These are phyloP conservation scores for Myathropa florea DNA, from an alignment of 2,888 invertebrate species.

Conservation along the genomic window DNA sequence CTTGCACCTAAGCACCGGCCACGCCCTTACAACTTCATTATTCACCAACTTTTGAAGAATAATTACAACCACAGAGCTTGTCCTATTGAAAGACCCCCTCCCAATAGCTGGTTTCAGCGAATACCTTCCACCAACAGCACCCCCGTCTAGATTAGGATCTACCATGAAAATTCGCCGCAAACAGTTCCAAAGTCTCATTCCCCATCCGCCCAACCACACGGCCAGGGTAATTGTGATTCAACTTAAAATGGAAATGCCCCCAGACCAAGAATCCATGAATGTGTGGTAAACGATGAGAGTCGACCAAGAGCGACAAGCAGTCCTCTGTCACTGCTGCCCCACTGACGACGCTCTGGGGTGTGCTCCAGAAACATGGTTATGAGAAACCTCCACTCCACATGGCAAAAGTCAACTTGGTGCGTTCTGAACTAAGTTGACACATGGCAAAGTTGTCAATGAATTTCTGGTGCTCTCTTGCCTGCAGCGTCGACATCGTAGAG, in stretches of 20 bases:
- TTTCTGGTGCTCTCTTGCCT: background rate
- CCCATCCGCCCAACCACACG: background rate
- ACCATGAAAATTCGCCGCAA: background rate
- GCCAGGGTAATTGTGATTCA: background rate
- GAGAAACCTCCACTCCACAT: background rate
- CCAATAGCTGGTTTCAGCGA: background rate
- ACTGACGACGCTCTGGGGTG: background rate
- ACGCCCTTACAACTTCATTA: background rate
- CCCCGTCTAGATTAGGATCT: background rate
- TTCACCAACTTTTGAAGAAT: background rate
- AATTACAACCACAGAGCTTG: background rate
- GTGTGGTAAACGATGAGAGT: background rate
- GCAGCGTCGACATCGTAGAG: background rate
- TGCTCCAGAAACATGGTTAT: background rate
- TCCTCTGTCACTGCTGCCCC: too few species aligned
- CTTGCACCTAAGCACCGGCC: background rate
- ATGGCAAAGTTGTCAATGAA: conserved; percentile 19
- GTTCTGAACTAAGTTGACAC: conserved; percentile 10
- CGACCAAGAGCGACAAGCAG: background rate
- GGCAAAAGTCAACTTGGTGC: conserved; percentile 22
- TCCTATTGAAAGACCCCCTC: background rate
- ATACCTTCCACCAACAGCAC: background rate
- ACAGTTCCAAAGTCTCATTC: background rate
- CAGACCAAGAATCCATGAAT: background rate
- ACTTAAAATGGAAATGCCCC: conserved; percentile 6